Conservation (phyloP, 2,797 vertebrate genomes). For the Sylvilagus floridanus region DNA sequence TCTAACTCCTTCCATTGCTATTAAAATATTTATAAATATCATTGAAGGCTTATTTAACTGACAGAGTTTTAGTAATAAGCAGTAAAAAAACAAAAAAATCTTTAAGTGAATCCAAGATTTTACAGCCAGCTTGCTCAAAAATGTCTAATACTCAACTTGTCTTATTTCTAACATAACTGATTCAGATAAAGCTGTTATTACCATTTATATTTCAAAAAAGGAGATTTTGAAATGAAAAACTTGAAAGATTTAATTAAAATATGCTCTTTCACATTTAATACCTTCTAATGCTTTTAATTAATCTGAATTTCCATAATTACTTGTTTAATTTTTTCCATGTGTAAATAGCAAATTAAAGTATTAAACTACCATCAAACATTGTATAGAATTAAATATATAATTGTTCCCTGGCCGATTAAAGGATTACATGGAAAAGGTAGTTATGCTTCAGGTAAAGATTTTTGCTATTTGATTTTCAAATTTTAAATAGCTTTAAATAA, state of each 20-base stretch:
- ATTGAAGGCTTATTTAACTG: conserved; percentile 8
- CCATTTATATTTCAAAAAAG: conserved; percentile 75
- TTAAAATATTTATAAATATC: conserved; percentile 50
- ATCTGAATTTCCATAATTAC: conserved; percentile 85
- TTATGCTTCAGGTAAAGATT: conserved; percentile 67
- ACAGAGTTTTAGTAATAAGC: conserved; percentile 54
- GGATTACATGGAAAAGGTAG: conserved; percentile 80
- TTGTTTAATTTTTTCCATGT: conserved; percentile 86
- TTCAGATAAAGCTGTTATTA: conserved; percentile 68
- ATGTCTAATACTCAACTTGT: conserved; percentile 3
- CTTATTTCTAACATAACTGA: conserved; percentile 65
- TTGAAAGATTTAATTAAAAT: conserved; percentile 86
- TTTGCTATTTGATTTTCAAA: conserved; percentile 44
- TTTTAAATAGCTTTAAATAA: conserved; percentile 29
- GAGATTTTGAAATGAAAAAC: conserved; percentile 76
- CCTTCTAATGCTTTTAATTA: conserved; percentile 87
- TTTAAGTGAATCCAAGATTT: not conserved
- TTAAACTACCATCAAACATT: conserved; percentile 81
- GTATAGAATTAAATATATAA: conserved; percentile 85
- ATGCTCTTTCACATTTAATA: conserved; percentile 85
- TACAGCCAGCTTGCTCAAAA: not conserved
- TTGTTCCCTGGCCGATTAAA: conserved; percentile 80
- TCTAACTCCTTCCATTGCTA: not conserved
- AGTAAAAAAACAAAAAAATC: conserved; percentile 44
- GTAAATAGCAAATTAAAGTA: conserved; percentile 88